Evolutionary conservation across 2,113 vertebrate species (phyloP), one percentile per base, ranked within the genome.

Genomic region (Gobius niger): DNA sequence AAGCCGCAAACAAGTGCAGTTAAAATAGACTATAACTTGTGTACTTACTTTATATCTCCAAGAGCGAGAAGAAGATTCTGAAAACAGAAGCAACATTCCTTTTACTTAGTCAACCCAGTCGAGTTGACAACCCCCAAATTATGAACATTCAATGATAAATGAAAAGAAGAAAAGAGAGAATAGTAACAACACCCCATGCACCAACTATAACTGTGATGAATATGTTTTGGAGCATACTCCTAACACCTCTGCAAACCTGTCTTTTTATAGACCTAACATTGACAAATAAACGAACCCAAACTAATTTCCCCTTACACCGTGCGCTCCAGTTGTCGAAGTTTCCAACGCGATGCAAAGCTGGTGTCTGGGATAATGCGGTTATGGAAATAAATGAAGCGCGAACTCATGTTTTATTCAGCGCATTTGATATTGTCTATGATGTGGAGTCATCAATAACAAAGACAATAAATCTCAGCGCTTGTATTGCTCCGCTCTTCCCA

Each of bases 371-470:
- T 60, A 60, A 60, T 60, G 34, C 15, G 13, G 13, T 60, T 42
- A 60, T 16, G 34, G 14, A 60, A 60, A 60, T 42, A 42, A 60
- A 60, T 60, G 57, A 44, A 42, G 40, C 57, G 13, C 42, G 54
- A 42, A 44, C 57, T 42, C 57, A 60, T 60, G 57, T 60, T 60
- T 60, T 60, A 60, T 60, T 60, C 57, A 60, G 41, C 8, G 14
- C 40, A 42, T 60, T 60, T 60, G 57, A 60, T 60, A 60, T 60
- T 60, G 41, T 42, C 40, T 16, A 60, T 60, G 57, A 60, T 60
- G 57, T 60, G 34, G 34, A 60, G 34, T 60, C 57, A 60, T 60
- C 57, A 60, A 60, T 60, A 60, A 60, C 13, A 42, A 60, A 60
- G 57, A 44, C 57, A 60, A 60, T 60, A 60, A 60, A 60, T 60